Evolutionary conservation across 2,113 vertebrate genomes (phyloP), one percentile per base, ranked within the genome.

Genomic region (Cephalopholis sonnerati): DNA sequence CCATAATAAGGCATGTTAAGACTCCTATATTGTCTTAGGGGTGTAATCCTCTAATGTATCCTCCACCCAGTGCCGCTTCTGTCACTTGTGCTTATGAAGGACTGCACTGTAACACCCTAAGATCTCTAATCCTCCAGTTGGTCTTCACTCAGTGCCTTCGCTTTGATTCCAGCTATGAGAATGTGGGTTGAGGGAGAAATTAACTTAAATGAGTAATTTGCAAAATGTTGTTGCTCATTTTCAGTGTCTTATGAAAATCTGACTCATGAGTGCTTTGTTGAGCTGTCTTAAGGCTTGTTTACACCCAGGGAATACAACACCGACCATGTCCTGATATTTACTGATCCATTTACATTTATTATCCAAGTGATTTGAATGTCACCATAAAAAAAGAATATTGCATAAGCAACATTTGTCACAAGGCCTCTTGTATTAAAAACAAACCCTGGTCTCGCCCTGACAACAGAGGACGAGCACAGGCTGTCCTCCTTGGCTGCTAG

Each of bases 1-100:
- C 79, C 83, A 79, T 87, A 86, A 84, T 74, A 81, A 91, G 84
- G 79, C 71, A 77, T 51, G 70, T 84, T 91, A 89, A 91, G 77
- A 70, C 81, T 67, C 22, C 48, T 83, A 88, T 92, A 91, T 88
- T 93, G 92, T 92, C 86, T 92, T 91, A 93, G 61, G 41, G 53
- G 72, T 74, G 50, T 92, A 94, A 95, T 93, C 91, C 87, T 78
- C 61, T 91, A 87, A 90, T 69, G 79, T 71, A 87, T 84, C 85
- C 84, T 85, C 53, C 48, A 61, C 78, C 86, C 83, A 74, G 80
- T 85, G 84, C 75, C n/a, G 27, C 81, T 73, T 75, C 77, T 90
- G 77, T 88, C 85, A 87, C 88, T 71, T 71, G 79, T 85, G 80
- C 65, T 80, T 65, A 77, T 87, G 75, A 82, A 82, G 68, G 41